A percentile compares a stretch with the other conserved stretches of the same genome.
phyloP scores from a whole-genome alignment of 2,888 invertebrate genomes.

The Cenopis cana region DNA sequence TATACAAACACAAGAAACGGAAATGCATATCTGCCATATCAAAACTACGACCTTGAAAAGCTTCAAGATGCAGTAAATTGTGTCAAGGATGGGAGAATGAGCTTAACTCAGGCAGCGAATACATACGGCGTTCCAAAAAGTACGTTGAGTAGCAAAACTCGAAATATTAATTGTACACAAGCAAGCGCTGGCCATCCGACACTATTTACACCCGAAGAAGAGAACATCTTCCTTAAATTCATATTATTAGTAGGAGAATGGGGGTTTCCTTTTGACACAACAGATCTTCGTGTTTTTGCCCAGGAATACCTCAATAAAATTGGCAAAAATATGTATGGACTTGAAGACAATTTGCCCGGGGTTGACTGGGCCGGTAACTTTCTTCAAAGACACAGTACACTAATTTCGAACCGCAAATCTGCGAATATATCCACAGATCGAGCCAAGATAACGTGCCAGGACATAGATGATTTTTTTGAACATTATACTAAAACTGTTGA shows the following conservation, averaged over 20 bases:
- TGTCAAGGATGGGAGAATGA: conserved; percentile 13
- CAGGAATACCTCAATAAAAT: conserved; percentile 20
- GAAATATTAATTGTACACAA: conserved; percentile 7
- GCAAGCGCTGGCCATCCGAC: conserved; percentile 7
- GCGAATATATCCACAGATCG: no score
- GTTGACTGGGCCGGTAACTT: no score
- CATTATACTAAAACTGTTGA: no score
- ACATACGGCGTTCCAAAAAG: conserved; percentile 7
- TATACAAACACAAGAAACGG: conserved; percentile 1
- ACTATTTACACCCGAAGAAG: conserved; percentile 15
- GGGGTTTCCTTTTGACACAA: conserved; percentile 23
- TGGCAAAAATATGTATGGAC: conserved; percentile 11
- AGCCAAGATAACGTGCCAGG: no score
- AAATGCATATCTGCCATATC: conserved; percentile 1
- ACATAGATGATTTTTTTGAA: no score
- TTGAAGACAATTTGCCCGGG: no score
- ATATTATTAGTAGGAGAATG: conserved; percentile 20
- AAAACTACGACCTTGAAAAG: conserved; percentile 14
- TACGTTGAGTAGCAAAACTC: conserved; percentile 14
- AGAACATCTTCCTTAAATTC: conserved; percentile 13
- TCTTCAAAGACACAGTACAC: no score
- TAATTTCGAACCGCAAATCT: no score
- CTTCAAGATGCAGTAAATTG: conserved; percentile 9
- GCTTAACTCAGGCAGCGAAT: conserved; percentile 11
- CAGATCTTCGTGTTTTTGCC: conserved; percentile 20